These are phyloP conservation scores for Netelia melanura DNA, from an alignment of 2,888 invertebrate genomes.

Conservation along the genomic window DNA sequence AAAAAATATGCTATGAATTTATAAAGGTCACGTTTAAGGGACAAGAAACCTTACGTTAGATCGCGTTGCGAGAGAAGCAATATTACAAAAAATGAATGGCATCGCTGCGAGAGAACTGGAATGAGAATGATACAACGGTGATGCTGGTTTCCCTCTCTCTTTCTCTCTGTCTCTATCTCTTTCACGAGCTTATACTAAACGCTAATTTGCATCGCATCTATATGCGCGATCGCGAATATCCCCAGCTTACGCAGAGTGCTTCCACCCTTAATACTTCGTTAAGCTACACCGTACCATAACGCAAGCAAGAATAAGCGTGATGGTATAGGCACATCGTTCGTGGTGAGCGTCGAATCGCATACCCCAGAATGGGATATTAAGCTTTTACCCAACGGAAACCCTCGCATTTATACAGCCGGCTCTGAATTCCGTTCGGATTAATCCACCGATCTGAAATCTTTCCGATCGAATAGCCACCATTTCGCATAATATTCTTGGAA, in stretches of 20 bases:
- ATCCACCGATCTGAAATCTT: conserved; percentile 24
- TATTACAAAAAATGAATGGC: conserved; percentile 27
- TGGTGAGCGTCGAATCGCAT: conserved; percentile 31
- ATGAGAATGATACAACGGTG: conserved; percentile 64
- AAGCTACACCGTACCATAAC: conserved; percentile 52
- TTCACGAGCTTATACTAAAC: conserved; percentile 79
- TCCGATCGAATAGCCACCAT: conserved; percentile 12
- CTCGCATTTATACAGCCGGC: conserved; percentile 1
- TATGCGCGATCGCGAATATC: conserved; percentile 82
- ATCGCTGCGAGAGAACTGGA: conserved; percentile 14
- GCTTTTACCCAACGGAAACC: conserved; percentile 23
- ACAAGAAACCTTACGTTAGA: neutral
- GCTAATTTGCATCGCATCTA: conserved; percentile 83
- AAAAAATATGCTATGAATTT: neutral
- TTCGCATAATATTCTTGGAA: conserved; percentile 26
- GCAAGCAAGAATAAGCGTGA: conserved; percentile 41
- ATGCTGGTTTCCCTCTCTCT: conserved; percentile 63
- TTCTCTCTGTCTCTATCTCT: too few species aligned
- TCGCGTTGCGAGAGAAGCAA: neutral
- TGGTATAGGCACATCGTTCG: conserved; percentile 43
- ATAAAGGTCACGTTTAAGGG: neutral
- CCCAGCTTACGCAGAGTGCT: conserved; percentile 80
- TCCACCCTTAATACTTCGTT: conserved; percentile 79
- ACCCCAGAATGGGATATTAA: conserved; percentile 25
- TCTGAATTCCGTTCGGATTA: conserved; percentile 31